Evolutionary conservation across 1,140 invertebrate genomes (phyloP).

Genomic region (Neomicropteryx cornuta): DNA sequence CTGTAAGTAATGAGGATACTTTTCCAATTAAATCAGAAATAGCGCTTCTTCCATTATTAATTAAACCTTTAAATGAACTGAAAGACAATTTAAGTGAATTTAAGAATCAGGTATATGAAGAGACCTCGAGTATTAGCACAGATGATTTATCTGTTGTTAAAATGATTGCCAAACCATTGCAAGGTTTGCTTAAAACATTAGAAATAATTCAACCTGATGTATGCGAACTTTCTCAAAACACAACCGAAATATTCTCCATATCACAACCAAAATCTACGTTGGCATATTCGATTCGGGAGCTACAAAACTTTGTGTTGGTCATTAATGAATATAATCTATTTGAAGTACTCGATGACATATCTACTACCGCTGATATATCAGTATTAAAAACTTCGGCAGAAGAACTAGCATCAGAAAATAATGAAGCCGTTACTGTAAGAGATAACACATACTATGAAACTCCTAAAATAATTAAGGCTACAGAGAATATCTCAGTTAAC

Average conservation of each 20-base stretch:
- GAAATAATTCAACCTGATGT: constrained; percentile 36
- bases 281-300: constrained; percentile 37
- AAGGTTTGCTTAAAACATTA: constrained; percentile 36
- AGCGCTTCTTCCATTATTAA: constrained; percentile 22
- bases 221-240: constrained; percentile 13
- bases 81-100: constrained; percentile 26
- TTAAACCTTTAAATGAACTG: constrained; percentile 27
- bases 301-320: constrained; percentile 41
- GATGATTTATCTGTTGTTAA: constrained; percentile 30
- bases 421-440: constrained; percentile 9
- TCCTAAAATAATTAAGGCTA: no score
- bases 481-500: no score
- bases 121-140: constrained; percentile 18
- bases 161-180: constrained; percentile 37
- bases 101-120: constrained; percentile 27
- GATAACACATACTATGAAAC: no score
- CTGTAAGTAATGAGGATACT: constrained; percentile 2
- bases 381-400: constrained; percentile 42
- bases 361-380: constrained; percentile 45
- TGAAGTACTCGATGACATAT: constrained; percentile 33
- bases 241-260: constrained; percentile 8
- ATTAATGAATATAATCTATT: constrained; percentile 34
- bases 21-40: constrained; percentile 21
- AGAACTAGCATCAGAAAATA: constrained; percentile 3
- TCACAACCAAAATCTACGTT: no score